Base-by-base conservation (phyloP, 2,888 invertebrate genomes). In the Trisateles emortualis region DNA sequence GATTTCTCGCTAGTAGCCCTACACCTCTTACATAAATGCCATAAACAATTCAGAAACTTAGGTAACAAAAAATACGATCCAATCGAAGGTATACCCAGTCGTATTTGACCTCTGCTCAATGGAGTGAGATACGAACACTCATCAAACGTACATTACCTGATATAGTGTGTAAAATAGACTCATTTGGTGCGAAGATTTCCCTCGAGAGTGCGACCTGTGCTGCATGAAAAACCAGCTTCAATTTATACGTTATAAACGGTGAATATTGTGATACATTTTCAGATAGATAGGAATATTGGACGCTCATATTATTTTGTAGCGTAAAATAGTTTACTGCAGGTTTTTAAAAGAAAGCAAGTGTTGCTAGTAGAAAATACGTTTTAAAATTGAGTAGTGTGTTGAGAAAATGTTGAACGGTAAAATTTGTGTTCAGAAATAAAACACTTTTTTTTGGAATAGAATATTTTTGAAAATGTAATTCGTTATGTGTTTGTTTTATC, bases 131-230 rank as follows among this genome's bases (percentile, higher is more conserved):
- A 16, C 19, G 9, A 9, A 6, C 1, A n/a, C 13, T 39, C 39
- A 8, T 39, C 39, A 39, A 39, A 39, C 22, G 13, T 8, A 39
- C 39, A 52, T 57, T 51, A 62, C 42, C 29, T 35, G 9, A 11
- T 11, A 32, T 35, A 45, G 44, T 35, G 52, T 42, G 52, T 16
- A 35, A 52, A 43, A 46, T 43, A 24, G 50, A 49, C 60, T 68
- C 52, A 64, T 67, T 64, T 60, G 49, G 43, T 36, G 49, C 46
- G 48, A 30, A 49, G 42, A 68, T 68, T 66, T 66, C 66, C 66
- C 60, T 0, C 0, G 65, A 22, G 66, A 38, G 5, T 9, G 1
- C 6, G 13, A 9, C 4, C 8, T 9, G 16, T 6, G 16, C 8
- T n/a, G 1, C 11, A 32, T 11, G 11, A 10, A 11, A 16, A 35